phyloP scores from a whole-genome alignment of 2,888 invertebrate genomes.

The Osmoderma eremita region DNA sequence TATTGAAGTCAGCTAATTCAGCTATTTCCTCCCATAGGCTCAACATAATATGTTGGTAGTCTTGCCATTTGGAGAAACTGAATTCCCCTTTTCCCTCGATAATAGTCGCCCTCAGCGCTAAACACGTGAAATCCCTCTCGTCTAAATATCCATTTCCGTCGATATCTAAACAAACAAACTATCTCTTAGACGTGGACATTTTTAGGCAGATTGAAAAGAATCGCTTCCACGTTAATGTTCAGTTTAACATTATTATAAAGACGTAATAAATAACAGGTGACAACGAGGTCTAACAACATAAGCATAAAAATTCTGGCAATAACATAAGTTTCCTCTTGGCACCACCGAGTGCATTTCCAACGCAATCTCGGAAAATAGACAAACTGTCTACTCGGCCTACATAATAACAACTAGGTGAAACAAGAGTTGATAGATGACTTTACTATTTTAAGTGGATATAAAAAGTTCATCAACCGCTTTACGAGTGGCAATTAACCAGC shows the following conservation, averaged over 20 bases:
- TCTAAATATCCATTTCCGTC: constrained; percentile 87
- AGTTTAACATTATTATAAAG: background rate
- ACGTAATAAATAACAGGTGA: constrained; percentile 8
- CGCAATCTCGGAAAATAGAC: constrained; percentile 1
- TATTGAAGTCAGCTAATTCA: constrained; percentile 86
- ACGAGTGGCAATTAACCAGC: constrained; percentile 23
- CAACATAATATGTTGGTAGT: constrained; percentile 84
- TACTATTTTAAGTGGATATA: constrained; percentile 16
- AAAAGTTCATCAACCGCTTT: constrained; percentile 32
- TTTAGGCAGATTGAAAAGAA: background rate
- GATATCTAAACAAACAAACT: constrained; percentile 70
- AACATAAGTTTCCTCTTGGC: constrained; percentile 25
- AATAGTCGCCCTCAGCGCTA: constrained; percentile 82
- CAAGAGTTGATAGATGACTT: constrained; percentile 2
- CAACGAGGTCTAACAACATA: constrained; percentile 3
- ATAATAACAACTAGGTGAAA: background rate
- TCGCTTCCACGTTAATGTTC: background rate
- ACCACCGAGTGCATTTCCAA: constrained; percentile 7
- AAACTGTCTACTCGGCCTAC: constrained; percentile 12
- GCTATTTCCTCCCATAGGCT: constrained; percentile 89
- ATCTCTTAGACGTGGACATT: constrained; percentile 6
- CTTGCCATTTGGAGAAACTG: constrained; percentile 75
- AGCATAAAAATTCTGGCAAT: constrained; percentile 16
- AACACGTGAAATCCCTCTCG: constrained; percentile 83
- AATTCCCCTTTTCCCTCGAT: constrained; percentile 87